These are phyloP conservation scores for Cordylochernes scorpioides DNA, from an alignment of 2,888 invertebrate species.

Conservation along the genomic window DNA sequence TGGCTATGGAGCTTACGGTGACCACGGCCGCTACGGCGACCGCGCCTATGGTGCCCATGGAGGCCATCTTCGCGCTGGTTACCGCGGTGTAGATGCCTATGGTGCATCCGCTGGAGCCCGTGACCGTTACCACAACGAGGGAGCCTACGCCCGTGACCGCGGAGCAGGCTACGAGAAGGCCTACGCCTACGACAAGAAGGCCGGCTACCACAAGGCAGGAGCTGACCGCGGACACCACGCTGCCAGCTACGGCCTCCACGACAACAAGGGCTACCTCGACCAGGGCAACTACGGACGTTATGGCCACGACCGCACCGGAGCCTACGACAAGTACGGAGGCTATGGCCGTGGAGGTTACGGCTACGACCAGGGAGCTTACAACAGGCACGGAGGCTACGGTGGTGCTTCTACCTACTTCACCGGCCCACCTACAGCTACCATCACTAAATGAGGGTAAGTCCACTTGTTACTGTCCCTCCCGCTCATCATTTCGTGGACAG, in stretches of 20 bases:
- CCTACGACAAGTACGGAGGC: constrained; percentile 8
- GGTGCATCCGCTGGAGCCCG: constrained; percentile 1
- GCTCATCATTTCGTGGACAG: too few relatives aligned
- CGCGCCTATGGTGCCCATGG: constrained; percentile 4
- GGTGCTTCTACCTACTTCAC: too few relatives aligned
- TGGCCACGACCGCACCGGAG: constrained; percentile 8
- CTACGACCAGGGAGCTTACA: constrained; percentile 7
- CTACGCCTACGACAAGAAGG: constrained; percentile 3
- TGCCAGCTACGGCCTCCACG: constrained; percentile 6
- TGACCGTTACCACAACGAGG: constrained; percentile 2
- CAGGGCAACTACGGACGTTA: constrained; percentile 4
- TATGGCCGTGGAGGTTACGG: constrained; percentile 6
- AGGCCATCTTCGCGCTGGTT: constrained; percentile 7
- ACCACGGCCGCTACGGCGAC: constrained; percentile 8
- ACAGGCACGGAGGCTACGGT: constrained; percentile 3
- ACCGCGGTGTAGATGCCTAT: constrained; percentile 9
- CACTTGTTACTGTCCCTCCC: too few relatives aligned
- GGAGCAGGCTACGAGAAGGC: constrained; percentile 8
- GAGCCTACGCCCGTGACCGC: constrained; percentile 6
- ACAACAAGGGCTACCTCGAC: constrained; percentile 6
- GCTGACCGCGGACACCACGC: constrained; percentile 7
- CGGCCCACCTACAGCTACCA: too few relatives aligned
- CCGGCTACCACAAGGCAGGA: constrained; percentile 7
- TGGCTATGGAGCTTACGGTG: constrained; percentile 4
- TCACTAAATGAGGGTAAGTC: too few relatives aligned